phyloP scores from a whole-genome alignment of 2,888 invertebrate species.

The Tetrapedia diversipes region DNA sequence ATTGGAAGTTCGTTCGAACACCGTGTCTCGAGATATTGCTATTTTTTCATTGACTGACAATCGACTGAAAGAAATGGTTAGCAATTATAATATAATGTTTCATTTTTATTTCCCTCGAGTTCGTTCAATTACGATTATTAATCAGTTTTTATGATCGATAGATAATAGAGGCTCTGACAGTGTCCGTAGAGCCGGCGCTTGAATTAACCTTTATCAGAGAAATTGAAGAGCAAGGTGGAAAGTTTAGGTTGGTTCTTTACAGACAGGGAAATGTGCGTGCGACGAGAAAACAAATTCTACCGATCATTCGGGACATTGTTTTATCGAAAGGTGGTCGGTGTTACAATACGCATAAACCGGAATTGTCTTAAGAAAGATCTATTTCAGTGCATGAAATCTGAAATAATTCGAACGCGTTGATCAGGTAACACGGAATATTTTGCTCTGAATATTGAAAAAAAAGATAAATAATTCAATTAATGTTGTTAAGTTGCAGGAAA shows the following conservation, averaged over 20 bases:
- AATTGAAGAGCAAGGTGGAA: slow-evolving; percentile 57
- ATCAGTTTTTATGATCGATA: slow-evolving; percentile 36
- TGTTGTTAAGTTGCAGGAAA: neutral
- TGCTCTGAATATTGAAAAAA: no score
- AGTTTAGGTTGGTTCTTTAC: slow-evolving; percentile 81
- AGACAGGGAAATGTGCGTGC: slow-evolving; percentile 85
- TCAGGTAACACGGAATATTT: no score
- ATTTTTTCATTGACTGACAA: slow-evolving; percentile 81
- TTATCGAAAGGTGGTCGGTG: neutral
- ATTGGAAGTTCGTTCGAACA: slow-evolving; percentile 84
- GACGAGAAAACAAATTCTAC: slow-evolving; percentile 89
- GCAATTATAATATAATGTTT: slow-evolving; percentile 40
- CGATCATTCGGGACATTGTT: slow-evolving; percentile 83
- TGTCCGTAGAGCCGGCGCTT: slow-evolving; percentile 69
- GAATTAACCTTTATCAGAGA: slow-evolving; percentile 67
- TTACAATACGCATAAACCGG: no score
- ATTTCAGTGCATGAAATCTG: no score
- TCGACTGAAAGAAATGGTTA: slow-evolving; percentile 74
- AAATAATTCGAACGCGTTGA: no score
- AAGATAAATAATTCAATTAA: neutral
- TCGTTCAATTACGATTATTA: neutral
- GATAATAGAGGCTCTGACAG: slow-evolving; percentile 71
- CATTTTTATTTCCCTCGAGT: neutral
- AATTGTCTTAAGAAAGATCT: no score
- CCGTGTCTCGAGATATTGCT: slow-evolving; percentile 86